Base-by-base conservation (phyloP, 37 sponge, comb jelly and placozoan species). In the Haliclona indistincta region DNA sequence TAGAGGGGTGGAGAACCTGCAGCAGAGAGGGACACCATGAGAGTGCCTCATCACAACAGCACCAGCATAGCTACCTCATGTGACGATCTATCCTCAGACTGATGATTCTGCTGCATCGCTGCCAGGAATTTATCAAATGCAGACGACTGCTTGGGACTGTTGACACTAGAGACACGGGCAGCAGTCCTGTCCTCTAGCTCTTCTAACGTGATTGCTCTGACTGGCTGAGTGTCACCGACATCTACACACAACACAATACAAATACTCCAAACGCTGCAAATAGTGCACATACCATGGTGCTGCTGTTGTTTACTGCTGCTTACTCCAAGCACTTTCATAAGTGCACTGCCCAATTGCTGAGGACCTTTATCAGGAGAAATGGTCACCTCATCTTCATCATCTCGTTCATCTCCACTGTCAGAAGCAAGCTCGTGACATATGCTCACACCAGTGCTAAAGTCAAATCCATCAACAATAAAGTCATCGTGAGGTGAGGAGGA, bases 371-470 rank as follows among this genome's bases (percentile, higher is more conserved):
- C 64, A 4, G 22, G 4, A 8, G 44, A 47, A n/a, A 58, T 20
- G 6, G 6, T 20, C 60, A 25, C 26, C 28, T 58, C n/a, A 47
- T 47, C 13, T 8, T 47, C 13, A 15, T 41, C 37, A 7, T 56
- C 61, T 3, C 77, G 78, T 11, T 86, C 86, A 2, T 86, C 86
- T 6, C 79, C 86, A 35, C 68, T 73, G 28, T 86, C 86, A 32
- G 67, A 22, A 30, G 61, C 80, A 44, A 85, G 43, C 38, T 60
- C 85, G 38, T 67, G 68, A 17, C 86, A 86, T 25, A 86, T 79
- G 41, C 86, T 86, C 43, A 86, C 60, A 45, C 86, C 79, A 38
- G 86, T 86, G 66, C 86, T 86, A 42, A 86, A 86, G 65, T 86
- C 86, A 67, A 86, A 86, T 2, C 86, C 86, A 67, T 86, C 86